Percentiles rank a stretch among this genome's conserved stretches.
phyloP scores from a whole-genome alignment of 2,113 vertebrate genomes.

The Pogonocichla stellata region DNA sequence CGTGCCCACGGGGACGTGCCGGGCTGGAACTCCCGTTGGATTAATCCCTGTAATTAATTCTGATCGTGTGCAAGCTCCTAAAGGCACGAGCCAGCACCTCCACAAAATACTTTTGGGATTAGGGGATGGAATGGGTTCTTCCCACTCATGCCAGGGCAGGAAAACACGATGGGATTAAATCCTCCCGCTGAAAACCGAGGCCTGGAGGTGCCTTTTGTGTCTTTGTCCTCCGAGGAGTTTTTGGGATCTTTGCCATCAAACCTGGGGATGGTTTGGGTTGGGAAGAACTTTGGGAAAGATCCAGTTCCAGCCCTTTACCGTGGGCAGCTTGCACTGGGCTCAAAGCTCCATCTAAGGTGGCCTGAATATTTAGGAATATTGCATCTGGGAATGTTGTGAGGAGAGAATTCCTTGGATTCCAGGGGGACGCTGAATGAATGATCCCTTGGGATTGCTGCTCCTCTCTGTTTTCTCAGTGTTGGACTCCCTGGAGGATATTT shows the following conservation, averaged over 20 bases:
- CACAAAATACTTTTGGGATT: not conserved
- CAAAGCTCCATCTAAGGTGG: not conserved
- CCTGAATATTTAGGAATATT: not conserved
- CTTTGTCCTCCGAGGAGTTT: not conserved
- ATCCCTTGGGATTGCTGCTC: not conserved
- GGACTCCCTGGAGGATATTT: too few species aligned
- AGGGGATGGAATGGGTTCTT: not conserved
- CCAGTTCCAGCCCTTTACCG: not conserved
- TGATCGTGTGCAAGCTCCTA: not conserved
- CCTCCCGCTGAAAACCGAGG: not conserved
- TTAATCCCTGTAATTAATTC: not conserved
- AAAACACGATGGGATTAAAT: not conserved
- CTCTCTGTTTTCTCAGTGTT: not conserved
- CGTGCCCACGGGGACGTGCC: not conserved
- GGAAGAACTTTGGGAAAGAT: not conserved
- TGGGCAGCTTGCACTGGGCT: not conserved
- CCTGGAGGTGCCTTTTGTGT: not conserved
- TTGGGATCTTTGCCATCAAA: not conserved
- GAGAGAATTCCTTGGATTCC: not conserved
- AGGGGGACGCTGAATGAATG: constrained; percentile 64
- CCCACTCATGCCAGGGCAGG: not conserved
- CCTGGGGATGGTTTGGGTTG: not conserved
- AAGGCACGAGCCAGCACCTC: not conserved
- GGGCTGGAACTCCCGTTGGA: not conserved
- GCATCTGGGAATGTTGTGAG: not conserved